phyloP scores from a whole-genome alignment of 2,797 vertebrate species.

The Tenualosa ilisha region DNA sequence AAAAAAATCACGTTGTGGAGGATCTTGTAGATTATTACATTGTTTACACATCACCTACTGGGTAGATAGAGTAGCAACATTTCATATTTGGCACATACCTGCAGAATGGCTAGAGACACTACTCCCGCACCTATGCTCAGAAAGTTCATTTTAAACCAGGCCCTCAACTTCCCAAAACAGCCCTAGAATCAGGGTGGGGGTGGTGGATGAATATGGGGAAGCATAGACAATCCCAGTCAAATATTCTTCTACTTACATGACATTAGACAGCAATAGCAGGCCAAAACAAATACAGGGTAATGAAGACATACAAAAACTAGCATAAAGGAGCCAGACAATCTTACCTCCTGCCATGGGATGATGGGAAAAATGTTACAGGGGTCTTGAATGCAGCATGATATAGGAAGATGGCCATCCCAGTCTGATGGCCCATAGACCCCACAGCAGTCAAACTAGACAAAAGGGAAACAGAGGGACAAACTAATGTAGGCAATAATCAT shows the following conservation, averaged over 20 bases:
- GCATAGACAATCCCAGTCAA: neutral
- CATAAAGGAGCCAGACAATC: neutral
- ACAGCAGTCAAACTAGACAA: constrained; percentile 67
- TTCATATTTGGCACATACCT: constrained; percentile 54
- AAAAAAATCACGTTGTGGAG: neutral
- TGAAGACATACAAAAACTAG: neutral
- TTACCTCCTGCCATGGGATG: constrained; percentile 63
- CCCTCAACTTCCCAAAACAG: constrained; percentile 60
- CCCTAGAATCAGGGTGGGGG: constrained; percentile 56
- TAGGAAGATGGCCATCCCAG: constrained; percentile 58
- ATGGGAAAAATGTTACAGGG: constrained; percentile 50
- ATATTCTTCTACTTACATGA: neutral
- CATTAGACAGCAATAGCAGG: neutral
- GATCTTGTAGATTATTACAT: neutral
- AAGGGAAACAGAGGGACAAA: neutral
- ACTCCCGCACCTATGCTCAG: constrained; percentile 66
- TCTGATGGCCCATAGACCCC: constrained; percentile 60
- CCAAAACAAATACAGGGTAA: neutral
- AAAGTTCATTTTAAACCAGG: constrained; percentile 67
- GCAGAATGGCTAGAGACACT: constrained; percentile 64
- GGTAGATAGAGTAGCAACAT: neutral
- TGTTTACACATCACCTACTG: neutral
- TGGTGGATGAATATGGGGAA: neutral
- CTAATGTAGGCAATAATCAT: neutral
- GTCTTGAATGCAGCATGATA: constrained; percentile 64